Evolutionary conservation across 2,888 invertebrate species (phyloP).

Genomic region (Metalampra italica): DNA sequence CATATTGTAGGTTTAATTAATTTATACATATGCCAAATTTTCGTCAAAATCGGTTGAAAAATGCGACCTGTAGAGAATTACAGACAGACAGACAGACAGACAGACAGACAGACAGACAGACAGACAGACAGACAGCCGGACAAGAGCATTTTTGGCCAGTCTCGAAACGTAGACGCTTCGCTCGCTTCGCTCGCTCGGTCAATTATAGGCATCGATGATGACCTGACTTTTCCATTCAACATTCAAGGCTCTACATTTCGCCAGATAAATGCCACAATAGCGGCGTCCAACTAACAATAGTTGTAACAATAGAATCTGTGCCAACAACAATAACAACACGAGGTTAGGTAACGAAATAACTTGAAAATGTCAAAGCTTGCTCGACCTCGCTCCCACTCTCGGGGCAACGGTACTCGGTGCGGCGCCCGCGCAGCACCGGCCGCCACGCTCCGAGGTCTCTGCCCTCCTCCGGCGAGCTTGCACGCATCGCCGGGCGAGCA

Average conservation of each 20-base stretch:
- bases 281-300: conserved; percentile 20
- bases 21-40: no score
- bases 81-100: no score
- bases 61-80: no score
- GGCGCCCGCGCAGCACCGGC: conserved; percentile 26
- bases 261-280: conserved; percentile 20
- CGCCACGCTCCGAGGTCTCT: conserved; percentile 55
- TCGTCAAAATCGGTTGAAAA: no score
- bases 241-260: conserved; percentile 20
- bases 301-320: conserved; percentile 17
- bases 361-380: conserved; percentile 67
- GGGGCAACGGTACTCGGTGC: conserved; percentile 61
- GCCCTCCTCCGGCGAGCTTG: conserved; percentile 49
- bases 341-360: conserved; percentile 60
- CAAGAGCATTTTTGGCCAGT: no score
- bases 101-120: no score
- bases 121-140: no score
- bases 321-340: conserved; percentile 34
- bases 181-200: no score
- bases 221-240: background rate
- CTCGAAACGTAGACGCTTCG: no score
- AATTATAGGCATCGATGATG: no score
- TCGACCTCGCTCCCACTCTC: conserved; percentile 66
- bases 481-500: conserved; percentile 44
- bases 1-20: no score